These are phyloP conservation scores for Rhamphomyia laevipes DNA, from an alignment of 2,888 invertebrate species.

Conservation along the genomic window DNA sequence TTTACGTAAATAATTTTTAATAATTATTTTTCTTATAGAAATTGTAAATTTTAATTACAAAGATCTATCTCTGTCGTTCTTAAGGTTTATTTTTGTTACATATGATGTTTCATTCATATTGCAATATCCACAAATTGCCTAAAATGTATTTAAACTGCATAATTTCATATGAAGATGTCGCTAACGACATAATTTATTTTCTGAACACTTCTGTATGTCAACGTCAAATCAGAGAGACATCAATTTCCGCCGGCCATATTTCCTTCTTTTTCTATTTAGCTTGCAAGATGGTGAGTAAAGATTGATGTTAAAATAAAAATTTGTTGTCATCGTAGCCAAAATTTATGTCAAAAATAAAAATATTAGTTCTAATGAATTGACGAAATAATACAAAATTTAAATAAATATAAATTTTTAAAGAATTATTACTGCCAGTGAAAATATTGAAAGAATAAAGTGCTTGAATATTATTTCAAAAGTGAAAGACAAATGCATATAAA, in stretches of 20 bases:
- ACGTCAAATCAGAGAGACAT: not conserved
- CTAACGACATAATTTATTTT: not conserved
- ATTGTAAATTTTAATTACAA: no score
- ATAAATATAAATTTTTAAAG: slow-evolving; percentile 7
- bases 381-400: not conserved
- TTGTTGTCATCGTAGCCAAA: slow-evolving; percentile 23
- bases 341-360: slow-evolving; percentile 9
- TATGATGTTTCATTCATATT: no score
- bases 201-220: not conserved
- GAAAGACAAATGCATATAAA: no score
- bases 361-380: no score
- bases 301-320: slow-evolving; percentile 20
- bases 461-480: no score
- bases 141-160: no score
- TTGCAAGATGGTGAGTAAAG: slow-evolving; percentile 38
- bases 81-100: no score
- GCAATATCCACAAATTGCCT: no score
- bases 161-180: not conserved
- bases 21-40: no score
- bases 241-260: slow-evolving; percentile 21
- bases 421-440: not conserved
- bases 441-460: no score
- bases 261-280: slow-evolving; percentile 33
- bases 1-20: no score
- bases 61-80: no score